These are phyloP conservation scores for Parauchenoglanis punctatus DNA, from an alignment of 2,797 vertebrate species.

Conservation along the genomic window DNA sequence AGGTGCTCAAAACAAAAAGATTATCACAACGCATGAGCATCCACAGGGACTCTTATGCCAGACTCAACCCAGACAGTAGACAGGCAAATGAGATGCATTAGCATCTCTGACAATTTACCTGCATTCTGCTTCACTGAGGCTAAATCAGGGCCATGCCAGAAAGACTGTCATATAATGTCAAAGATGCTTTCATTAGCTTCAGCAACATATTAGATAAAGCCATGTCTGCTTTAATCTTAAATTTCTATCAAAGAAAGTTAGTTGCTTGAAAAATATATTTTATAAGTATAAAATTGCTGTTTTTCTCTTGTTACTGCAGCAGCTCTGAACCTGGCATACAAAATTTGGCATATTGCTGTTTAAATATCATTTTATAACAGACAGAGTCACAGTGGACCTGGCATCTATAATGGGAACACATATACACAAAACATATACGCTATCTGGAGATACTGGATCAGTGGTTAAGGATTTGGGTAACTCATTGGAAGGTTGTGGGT, in stretches of 20 bases:
- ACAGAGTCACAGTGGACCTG: background rate
- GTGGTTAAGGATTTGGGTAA: background rate
- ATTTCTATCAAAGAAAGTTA: background rate
- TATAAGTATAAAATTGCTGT: background rate
- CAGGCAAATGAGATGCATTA: background rate
- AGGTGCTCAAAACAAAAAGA: conserved; percentile 59
- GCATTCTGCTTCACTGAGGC: background rate
- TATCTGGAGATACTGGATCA: background rate
- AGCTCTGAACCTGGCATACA: no score
- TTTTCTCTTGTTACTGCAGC: no score
- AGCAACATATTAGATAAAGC: background rate
- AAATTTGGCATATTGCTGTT: background rate
- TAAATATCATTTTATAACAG: background rate
- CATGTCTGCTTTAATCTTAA: background rate
- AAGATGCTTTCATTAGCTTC: background rate
- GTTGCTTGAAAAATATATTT: background rate
- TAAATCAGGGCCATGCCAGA: background rate
- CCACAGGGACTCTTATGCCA: conserved; percentile 11
- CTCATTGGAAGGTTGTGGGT: background rate
- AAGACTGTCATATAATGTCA: background rate
- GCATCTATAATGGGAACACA: background rate
- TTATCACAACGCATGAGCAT: conserved; percentile 60
- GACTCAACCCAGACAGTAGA: background rate
- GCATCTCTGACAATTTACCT: background rate
- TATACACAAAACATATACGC: no score